Percentiles rank a stretch among this genome's conserved stretches.
Evolutionary conservation across 2,888 invertebrate genomes (phyloP).

Genomic region (Drosophila sordidula): DNA sequence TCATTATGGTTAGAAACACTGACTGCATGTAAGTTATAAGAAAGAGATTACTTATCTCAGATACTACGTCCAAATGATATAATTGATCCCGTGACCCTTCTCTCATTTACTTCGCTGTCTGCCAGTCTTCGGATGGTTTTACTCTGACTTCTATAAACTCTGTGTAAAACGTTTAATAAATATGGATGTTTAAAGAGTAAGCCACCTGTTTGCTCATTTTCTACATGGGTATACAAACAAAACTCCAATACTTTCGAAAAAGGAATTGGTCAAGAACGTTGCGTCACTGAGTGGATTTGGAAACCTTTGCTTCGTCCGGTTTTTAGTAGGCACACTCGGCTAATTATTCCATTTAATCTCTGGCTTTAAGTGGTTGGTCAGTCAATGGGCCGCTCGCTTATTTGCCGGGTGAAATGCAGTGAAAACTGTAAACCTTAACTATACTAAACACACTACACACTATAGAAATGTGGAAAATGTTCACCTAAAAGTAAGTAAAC

Average conservation of each 20-base stretch:
- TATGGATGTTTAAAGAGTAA: too few relatives aligned
- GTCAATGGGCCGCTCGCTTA: constrained; percentile 61
- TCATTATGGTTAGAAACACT: not conserved
- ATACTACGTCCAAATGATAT: not conserved
- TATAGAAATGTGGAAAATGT: constrained; percentile 42
- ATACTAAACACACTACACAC: constrained; percentile 16
- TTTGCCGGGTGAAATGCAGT: constrained; percentile 50
- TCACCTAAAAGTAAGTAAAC: constrained; percentile 47
- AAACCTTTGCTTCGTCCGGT: constrained; percentile 19
- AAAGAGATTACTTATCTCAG: not conserved
- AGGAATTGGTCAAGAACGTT: constrained; percentile 6
- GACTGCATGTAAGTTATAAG: not conserved
- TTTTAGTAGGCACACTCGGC: constrained; percentile 51
- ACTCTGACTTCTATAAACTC: too few relatives aligned
- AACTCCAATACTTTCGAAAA: constrained; percentile 11
- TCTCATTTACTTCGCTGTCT: not conserved
- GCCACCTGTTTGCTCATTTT: too few relatives aligned
- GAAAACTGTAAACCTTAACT: constrained; percentile 46
- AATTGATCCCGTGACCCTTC: not conserved
- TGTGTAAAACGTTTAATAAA: too few relatives aligned
- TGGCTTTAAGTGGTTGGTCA: constrained; percentile 58
- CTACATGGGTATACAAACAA: too few relatives aligned
- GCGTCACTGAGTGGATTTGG: constrained; percentile 15
- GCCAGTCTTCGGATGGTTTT: too few relatives aligned
- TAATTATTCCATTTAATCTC: constrained; percentile 71